Percentiles rank a stretch among this genome's conserved stretches.
Conservation (phyloP, 2,888 invertebrate species). For the Chorisops tibialis region DNA sequence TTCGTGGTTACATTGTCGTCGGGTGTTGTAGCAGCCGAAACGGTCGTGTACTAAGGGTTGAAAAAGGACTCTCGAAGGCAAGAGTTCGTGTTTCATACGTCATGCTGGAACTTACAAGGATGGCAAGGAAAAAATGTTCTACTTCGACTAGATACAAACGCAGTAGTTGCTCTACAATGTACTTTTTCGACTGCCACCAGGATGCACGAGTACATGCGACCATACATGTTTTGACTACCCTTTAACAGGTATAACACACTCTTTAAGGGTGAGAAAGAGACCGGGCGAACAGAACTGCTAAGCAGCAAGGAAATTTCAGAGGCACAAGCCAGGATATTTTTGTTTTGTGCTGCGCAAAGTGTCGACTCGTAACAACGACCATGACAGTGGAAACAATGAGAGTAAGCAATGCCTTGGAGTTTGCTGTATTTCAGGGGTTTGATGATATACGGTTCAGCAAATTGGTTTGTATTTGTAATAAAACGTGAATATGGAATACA, state of each 20-base stretch:
- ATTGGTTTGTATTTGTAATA: too few species aligned
- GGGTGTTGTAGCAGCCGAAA: background rate
- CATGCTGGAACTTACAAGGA: background rate
- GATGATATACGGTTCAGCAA: too few species aligned
- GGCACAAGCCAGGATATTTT: too few species aligned
- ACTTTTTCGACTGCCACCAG: background rate
- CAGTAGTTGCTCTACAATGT: background rate
- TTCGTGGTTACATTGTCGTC: conserved; percentile 42
- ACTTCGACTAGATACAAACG: background rate
- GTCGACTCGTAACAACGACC: too few species aligned
- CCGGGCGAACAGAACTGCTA: conserved; percentile 32
- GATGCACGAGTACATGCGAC: background rate
- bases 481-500: too few species aligned
- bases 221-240: conserved; percentile 10
- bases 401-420: too few species aligned
- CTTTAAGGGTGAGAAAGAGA: conserved; percentile 38
- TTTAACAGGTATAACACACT: conserved; percentile 37
- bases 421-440: too few species aligned
- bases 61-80: background rate
- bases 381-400: too few species aligned
- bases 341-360: too few species aligned
- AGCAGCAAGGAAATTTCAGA: too few species aligned
- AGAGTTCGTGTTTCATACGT: background rate
- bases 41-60: too few species aligned
- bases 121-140: background rate